Base-by-base conservation (phyloP, 2,113 vertebrate species). In the Phylloscopus trochilus region DNA sequence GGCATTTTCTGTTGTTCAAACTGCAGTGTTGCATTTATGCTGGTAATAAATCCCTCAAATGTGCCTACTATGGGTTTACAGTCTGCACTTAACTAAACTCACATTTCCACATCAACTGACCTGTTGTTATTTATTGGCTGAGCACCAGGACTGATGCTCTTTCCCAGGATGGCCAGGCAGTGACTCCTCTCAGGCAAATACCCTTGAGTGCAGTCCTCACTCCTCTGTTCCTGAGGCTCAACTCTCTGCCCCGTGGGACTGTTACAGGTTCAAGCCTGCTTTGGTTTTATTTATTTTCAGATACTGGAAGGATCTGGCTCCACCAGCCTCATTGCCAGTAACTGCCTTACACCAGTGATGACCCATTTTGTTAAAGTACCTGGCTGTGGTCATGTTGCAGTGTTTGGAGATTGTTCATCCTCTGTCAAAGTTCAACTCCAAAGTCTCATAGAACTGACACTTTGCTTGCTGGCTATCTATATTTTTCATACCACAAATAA, bases 241-340 rank as follows among this genome's bases (percentile, higher is more conserved):
- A 3, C 37, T 74, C 58, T n/a, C 5, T 22, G 15, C 7, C 46
- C 31, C 0, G 0, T 35, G 83, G 76, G 28, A 59, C 49, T 37
- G 2, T 39, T 22, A 43, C 11, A 43, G 55, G 46, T 44, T 41
- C 31, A 41, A 67, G 59, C 35, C 15, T 44, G 56, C 41, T 87
- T 60, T 72, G 41, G 18, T 59, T 64, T 79, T 60, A 68, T 64
- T 18, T 31, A 64, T 39, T 75, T 86, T 56, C n/a, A 84, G 51
- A 27, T 63, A 59, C 9, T 82, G 51, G 69, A 81, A 69, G 67
- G 62, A 72, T 73, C 69, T 93, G 79, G 15, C 56, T 86, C 47
- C 27, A 27, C 58, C 84, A 68, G 73, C 62, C 47, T 76, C 49
- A n/a, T 79, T 68, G 69, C 15, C n/a, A 43, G 15, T 73, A 68